Evolutionary conservation across 1,140 invertebrate genomes (phyloP).

Genomic region (Drosophila santomea): DNA sequence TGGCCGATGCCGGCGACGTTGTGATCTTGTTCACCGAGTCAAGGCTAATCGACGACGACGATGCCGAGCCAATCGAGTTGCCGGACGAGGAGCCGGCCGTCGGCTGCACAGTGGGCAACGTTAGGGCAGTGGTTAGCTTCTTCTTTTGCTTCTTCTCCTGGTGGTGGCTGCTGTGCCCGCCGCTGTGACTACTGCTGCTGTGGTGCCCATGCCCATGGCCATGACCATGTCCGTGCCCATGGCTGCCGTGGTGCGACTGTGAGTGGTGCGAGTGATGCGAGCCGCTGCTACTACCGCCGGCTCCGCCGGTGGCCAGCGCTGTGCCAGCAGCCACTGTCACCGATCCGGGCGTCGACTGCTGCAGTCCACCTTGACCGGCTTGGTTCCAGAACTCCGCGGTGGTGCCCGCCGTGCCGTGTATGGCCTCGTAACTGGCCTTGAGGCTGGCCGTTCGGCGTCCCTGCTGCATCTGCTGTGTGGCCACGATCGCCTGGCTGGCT

Average conservation of each 20-base stretch:
- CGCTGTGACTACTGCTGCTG: conserved; percentile 10
- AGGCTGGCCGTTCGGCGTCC: conserved; percentile 96
- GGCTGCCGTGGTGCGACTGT: conserved; percentile 32
- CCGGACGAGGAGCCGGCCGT: conserved; percentile 43
- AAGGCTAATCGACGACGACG: conserved; percentile 60
- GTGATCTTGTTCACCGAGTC: conserved; percentile 68
- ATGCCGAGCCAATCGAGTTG: conserved; percentile 59
- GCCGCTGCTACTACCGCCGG: conserved; percentile 10
- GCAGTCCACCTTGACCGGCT: conserved; percentile 26
- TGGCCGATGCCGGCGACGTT: conserved; percentile 1
- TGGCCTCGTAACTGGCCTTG: conserved; percentile 97
- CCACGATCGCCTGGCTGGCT: conserved; percentile 97
- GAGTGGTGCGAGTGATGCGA: conserved; percentile 38
- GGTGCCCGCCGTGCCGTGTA: conserved; percentile 87
- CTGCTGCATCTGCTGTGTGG: conserved; percentile 98
- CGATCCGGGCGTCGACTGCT: conserved; percentile 31
- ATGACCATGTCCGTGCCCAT: conserved; percentile 31
- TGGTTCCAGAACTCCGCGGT: conserved; percentile 86
- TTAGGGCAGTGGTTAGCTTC: conserved; percentile 54
- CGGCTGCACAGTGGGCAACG: conserved; percentile 40
- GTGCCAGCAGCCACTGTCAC: conserved; percentile 12
- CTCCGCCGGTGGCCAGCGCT: background rate
- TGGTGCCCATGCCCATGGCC: conserved; percentile 22
- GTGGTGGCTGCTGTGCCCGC: conserved; percentile 40
- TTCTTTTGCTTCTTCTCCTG: conserved; percentile 80